A percentile compares a stretch with the other conserved stretches of the same genome.
Conservation (phyloP, 2,113 vertebrate species). For the Cairina moschata region DNA sequence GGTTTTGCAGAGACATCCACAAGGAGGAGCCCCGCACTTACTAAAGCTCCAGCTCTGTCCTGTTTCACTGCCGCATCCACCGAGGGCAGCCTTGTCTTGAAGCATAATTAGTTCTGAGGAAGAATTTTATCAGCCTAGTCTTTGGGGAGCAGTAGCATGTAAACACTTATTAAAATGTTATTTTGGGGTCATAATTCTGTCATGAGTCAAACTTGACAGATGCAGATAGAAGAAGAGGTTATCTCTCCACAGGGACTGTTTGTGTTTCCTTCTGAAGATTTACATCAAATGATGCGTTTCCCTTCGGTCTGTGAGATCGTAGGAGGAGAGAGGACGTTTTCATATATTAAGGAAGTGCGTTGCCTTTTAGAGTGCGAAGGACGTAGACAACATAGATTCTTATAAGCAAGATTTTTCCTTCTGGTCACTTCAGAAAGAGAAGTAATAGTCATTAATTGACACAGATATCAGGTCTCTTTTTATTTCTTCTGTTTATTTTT, state of each 20-base stretch:
- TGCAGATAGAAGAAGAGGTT: slow-evolving; percentile 68
- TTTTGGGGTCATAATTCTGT: slow-evolving; percentile 67
- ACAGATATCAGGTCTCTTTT: not conserved
- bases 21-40: slow-evolving; percentile 64
- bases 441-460: not conserved
- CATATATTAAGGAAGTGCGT: not conserved
- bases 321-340: not conserved
- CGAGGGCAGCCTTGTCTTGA: slow-evolving; percentile 58
- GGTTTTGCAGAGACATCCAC: slow-evolving; percentile 22
- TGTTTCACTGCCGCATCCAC: not conserved
- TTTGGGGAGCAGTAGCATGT: slow-evolving; percentile 71
- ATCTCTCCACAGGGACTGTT: slow-evolving; percentile 26
- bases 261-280: slow-evolving; percentile 57
- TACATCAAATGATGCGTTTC: slow-evolving; percentile 49
- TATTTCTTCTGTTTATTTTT: fast-evolving
- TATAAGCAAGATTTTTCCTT: not conserved
- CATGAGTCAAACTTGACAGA: slow-evolving; percentile 65
- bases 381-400: not conserved
- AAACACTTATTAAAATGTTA: slow-evolving; percentile 79
- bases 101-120: slow-evolving; percentile 72
- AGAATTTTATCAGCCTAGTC: slow-evolving; percentile 70
- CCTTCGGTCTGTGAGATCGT: not conserved
- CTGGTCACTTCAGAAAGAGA: not conserved
- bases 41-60: not conserved
- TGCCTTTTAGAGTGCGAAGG: not conserved